phyloP scores from a whole-genome alignment of 2,888 invertebrate species.

The Dryadula phaetusa region DNA sequence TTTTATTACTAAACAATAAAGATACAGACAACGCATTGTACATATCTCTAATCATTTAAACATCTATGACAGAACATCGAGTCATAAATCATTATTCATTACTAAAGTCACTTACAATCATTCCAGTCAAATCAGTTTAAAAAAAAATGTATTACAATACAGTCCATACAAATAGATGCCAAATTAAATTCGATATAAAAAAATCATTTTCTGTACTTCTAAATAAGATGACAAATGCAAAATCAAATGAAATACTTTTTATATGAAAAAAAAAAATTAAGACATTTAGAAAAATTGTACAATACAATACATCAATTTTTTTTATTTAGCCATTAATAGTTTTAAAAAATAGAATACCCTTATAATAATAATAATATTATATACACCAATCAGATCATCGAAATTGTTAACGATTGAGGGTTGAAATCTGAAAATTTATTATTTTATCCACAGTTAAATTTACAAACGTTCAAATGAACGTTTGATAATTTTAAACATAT shows the following conservation, averaged over 20 bases:
- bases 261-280: not conserved
- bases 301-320: slow-evolving; percentile 6
- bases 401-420: not conserved
- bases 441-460: not conserved
- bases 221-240: not conserved
- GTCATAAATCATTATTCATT: not conserved
- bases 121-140: too few relatives aligned
- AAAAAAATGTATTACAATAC: not conserved
- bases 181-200: slow-evolving; percentile 10
- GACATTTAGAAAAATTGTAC: not conserved
- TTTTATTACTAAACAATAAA: not conserved
- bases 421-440: not conserved
- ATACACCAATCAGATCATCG: slow-evolving; percentile 21
- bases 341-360: slow-evolving; percentile 14
- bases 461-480: not conserved
- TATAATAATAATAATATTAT: slow-evolving; percentile 23
- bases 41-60: not conserved
- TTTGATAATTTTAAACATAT: not conserved
- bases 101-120: not conserved
- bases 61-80: not conserved
- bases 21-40: not conserved
- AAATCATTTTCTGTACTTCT: not conserved
- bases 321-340: not conserved
- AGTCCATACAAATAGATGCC: not conserved
- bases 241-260: not conserved